These are phyloP conservation scores for Poliocrania exsul DNA, from an alignment of 2,797 vertebrate species.

Conservation along the genomic window DNA sequence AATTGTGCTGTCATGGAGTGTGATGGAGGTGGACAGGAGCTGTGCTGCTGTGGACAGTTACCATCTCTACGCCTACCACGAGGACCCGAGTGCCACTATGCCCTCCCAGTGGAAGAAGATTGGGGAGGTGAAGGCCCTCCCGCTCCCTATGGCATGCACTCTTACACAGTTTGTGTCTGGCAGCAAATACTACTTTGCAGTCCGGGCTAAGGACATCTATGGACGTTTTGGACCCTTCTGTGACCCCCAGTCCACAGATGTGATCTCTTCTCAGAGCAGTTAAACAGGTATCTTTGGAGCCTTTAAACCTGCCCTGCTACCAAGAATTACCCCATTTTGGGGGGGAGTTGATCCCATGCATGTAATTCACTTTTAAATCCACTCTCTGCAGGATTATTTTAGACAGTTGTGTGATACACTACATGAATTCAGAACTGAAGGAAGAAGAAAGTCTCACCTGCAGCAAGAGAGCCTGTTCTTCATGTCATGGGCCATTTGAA, in stretches of 20 bases:
- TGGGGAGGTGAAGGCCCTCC: conserved; percentile 96
- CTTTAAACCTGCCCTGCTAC: conserved; percentile 56
- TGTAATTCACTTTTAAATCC: conserved; percentile 75
- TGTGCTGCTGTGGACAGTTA: conserved; percentile 96
- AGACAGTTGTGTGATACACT: conserved; percentile 74
- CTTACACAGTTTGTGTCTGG: conserved; percentile 98
- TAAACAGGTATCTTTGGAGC: conserved; percentile 68
- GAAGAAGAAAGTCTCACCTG: conserved; percentile 73
- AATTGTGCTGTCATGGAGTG: conserved; percentile 97
- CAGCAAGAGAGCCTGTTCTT: conserved; percentile 67
- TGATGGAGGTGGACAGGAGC: conserved; percentile 90
- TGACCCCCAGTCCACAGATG: conserved; percentile 98
- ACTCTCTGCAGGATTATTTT: conserved; percentile 74
- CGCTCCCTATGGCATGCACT: conserved; percentile 97
- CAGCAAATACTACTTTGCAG: conserved; percentile 98
- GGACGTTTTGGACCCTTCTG: conserved; percentile 97
- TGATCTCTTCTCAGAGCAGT: conserved; percentile 87
- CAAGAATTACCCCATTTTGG: conserved; percentile 50
- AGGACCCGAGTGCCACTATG: conserved; percentile 86
- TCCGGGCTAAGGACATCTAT: conserved; percentile 95
- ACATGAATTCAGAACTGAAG: conserved; percentile 75
- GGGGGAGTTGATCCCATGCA: conserved; percentile 77
- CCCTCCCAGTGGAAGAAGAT: conserved; percentile 97
- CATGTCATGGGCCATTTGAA: conserved; percentile 57
- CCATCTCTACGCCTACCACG: conserved; percentile 97